Evolutionary conservation across 2,113 vertebrate species (phyloP), one percentile per base, ranked within the genome.

Genomic region (Nothoprocta pentlandii): DNA sequence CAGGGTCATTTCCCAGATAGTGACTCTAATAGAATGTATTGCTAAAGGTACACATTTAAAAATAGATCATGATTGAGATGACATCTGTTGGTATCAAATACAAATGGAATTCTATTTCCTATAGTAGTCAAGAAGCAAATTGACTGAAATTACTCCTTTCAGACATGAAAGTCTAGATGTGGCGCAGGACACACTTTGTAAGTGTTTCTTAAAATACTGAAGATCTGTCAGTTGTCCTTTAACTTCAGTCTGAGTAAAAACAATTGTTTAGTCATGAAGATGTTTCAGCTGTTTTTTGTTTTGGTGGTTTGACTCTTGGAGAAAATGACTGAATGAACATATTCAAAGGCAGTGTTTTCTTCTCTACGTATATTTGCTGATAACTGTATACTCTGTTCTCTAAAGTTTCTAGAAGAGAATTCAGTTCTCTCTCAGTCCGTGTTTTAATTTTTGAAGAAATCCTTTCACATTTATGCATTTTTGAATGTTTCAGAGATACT

Each of bases 401-500:
- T 8, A 28, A 75, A 76, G 62, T 44, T 71, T 5, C 51, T 67
- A 56, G 25, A 58, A 67, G 34, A n/a, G 36, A 42, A 47, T 73
- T 36, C 10, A 54, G 5, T 80, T 26, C 16, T 79, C 26, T 83
- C 36, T 63, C 67, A 82, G 61, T 34, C 8, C 63, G 39, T 36
- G 5, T 59, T 80, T 74, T 63, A 53, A 11, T 79, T 93, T 77
- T 46, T 23, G 74, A 54, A 59, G 1, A 56, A 17, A 2, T 28
- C 59, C 20, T 59, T 87, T 34, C 28, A n/a, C 25, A 16, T 21
- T 12, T 34, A 12, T 32, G 21, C 90, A 5, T 81, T 54, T 76
- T 83, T 92, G 34, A 68, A 75, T 78, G 20, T 98, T 98, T 96
- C 97, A 98, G 98, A 97, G 95, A 82, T 81, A 15, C 67, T 92